Conservation (phyloP, 2,113 vertebrate genomes). For the Vulpes ferrilata region DNA sequence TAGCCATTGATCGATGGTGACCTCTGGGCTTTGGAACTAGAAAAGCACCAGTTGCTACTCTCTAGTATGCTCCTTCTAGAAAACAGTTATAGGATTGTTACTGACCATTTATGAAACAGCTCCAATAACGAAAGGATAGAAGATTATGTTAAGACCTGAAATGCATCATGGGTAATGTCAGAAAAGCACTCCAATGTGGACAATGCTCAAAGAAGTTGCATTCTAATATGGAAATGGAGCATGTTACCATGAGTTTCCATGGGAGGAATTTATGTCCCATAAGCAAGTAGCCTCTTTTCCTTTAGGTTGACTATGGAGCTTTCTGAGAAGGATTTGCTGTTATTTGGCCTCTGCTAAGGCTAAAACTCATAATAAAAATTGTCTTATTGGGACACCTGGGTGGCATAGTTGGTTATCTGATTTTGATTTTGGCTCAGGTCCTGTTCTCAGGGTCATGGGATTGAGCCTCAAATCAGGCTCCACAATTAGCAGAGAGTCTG, state of each 20-base stretch:
- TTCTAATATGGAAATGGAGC: background rate
- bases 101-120: background rate
- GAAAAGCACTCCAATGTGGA: background rate
- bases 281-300: background rate
- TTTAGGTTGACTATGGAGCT: background rate
- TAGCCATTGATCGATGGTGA: background rate
- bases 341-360: background rate
- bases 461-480: too few species aligned
- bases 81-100: background rate
- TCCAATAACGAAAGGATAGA: background rate
- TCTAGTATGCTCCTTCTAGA: background rate
- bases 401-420: too few species aligned
- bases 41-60: background rate
- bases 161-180: background rate
- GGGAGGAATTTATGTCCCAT: background rate
- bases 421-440: too few species aligned
- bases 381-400: too few species aligned
- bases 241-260: background rate
- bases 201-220: background rate
- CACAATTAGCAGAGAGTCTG: too few species aligned
- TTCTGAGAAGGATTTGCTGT: background rate
- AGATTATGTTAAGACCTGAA: background rate
- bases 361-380: background rate
- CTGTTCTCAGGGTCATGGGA: too few species aligned
- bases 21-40: background rate